A percentile compares a stretch with the other conserved stretches of the same genome.
Conservation (phyloP, 1,140 invertebrate species). For the Magallana angulata region DNA sequence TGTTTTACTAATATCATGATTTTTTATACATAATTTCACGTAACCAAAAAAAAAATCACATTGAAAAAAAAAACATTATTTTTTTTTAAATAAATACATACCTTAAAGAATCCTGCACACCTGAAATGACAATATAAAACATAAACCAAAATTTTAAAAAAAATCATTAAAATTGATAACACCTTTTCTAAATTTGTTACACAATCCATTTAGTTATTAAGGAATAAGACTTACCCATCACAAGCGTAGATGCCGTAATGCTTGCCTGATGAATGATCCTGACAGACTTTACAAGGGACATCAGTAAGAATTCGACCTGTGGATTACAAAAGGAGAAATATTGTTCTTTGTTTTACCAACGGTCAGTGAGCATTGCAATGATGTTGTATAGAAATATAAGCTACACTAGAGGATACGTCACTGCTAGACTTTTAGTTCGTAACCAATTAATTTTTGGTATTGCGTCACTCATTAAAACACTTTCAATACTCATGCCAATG, state of each 20-base stretch:
- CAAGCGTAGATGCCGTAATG: constrained; percentile 99
- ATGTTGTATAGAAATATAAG: no score
- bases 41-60: no score
- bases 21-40: no score
- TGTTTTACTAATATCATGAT: no score
- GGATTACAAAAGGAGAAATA: constrained; percentile 53
- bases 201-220: background rate
- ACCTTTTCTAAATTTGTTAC: background rate
- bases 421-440: no score
- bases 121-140: constrained; percentile 70
- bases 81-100: constrained; percentile 66
- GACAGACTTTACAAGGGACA: constrained; percentile 98
- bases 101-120: constrained; percentile 93
- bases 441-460: no score
- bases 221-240: constrained; percentile 87
- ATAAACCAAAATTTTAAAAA: background rate
- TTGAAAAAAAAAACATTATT: no score
- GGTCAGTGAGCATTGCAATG: no score
- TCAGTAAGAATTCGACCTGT: constrained; percentile 97
- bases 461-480: no score
- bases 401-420: no score
- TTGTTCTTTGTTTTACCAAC: background rate
- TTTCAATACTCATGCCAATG: no score
- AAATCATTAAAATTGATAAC: background rate
- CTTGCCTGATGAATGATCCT: constrained; percentile 98